These are phyloP conservation scores for Paracyprichromis sp. DNA, from an alignment of 2,113 vertebrate genomes.

Conservation along the genomic window DNA sequence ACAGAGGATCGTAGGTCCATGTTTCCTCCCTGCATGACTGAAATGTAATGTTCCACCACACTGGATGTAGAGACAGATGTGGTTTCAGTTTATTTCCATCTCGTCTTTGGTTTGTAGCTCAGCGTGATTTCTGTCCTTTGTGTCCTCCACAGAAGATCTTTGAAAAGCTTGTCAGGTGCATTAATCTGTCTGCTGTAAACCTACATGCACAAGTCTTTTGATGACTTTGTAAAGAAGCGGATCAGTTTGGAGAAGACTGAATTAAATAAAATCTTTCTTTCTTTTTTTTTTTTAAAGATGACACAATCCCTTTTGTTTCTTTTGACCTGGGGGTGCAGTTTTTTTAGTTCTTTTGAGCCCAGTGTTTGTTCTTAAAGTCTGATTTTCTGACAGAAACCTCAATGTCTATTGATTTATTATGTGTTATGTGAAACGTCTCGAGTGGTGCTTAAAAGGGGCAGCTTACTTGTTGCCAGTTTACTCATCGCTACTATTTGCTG, in stretches of 20 bases:
- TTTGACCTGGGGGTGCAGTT: slow-evolving; percentile 20
- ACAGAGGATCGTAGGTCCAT: neutral
- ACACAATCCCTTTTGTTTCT: slow-evolving; percentile 45
- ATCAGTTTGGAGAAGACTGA: neutral
- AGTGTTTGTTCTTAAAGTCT: neutral
- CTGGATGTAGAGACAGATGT: neutral
- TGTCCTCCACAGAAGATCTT: neutral
- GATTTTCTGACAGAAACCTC: neutral
- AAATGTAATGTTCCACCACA: neutral
- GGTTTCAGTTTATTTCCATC: neutral
- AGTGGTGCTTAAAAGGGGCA: neutral
- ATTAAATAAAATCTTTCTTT: neutral
- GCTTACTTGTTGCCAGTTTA: neutral
- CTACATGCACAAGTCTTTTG: neutral
- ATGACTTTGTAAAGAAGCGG: neutral
- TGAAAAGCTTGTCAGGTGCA: neutral
- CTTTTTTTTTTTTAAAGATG: neutral
- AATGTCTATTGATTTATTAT: neutral
- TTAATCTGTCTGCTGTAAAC: neutral
- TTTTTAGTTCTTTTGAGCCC: neutral
- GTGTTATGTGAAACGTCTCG: neutral
- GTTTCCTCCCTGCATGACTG: neutral
- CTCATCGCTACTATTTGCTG: neutral
- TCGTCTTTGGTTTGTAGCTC: slow-evolving; percentile 63
- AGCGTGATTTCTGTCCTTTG: neutral